Base-by-base conservation (phyloP, 1,140 invertebrate genomes). In the Metopolophium dirhodum region DNA sequence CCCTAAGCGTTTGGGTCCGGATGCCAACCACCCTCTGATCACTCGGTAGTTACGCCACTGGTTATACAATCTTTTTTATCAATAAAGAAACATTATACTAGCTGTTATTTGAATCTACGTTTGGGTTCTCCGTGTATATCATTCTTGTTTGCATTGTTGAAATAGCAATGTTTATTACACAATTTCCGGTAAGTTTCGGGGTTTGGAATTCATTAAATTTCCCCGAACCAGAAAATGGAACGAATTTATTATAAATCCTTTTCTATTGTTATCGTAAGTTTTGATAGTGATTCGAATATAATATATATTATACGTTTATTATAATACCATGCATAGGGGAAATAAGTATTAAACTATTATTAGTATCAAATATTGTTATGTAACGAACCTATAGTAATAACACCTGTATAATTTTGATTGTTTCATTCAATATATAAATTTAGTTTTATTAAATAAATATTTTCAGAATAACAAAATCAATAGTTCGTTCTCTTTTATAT, bases 61-160 rank as follows among this genome's bases (percentile, higher is more conserved):
- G 30, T 83, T 83, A 37, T 37, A 83, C n/a, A 26, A 41, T 83
- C 35, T 83, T 41, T 83, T 35, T 83, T 83, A 83, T 83, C 82
- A 83, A 83, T 83, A 83, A 83, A 35, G 82, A 83, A 83, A 83
- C 37, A 83, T 83, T 37, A 83, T 83, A 83, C 82, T 83, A 83
- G n/a, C 37, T 83, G 37, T 83, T 83, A 83, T 83, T 83, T 83
- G 37, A 83, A 37, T 83, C 37, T 37, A 83, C 82, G 37, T 83
- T 83, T 18, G 35, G 37, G 37, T 83, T 37, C 35, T 41, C 35
- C 7, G 8, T 83, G 82, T 83, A 83, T 23, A 83, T 37, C n/a
- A 83, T 41, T 41, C 37, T 37, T 83, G 37, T 83, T 37, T 23
- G n/a, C 82, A 83, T 37, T 41, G 82, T 83, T 83, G 35, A 83